Conservation (phyloP, 2,113 vertebrate genomes). For the Hirundichthys speculiger region DNA sequence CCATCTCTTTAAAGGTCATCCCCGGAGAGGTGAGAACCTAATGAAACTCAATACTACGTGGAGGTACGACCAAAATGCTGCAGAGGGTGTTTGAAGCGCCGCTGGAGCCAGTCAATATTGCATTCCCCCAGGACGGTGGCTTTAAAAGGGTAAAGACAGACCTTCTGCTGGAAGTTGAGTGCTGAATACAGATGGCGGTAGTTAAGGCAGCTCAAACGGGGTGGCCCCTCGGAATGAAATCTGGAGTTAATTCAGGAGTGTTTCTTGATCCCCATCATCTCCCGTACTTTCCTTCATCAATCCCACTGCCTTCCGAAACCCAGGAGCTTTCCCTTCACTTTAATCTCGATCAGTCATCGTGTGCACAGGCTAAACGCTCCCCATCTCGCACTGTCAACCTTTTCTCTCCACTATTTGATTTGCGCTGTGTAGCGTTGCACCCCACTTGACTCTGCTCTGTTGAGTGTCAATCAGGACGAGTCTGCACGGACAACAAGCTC, state of each 20-base stretch:
- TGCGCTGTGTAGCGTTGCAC: slow-evolving; percentile 44
- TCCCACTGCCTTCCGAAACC: slow-evolving; percentile 24
- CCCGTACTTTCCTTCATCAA: slow-evolving; percentile 30
- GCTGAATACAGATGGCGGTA: slow-evolving; percentile 56
- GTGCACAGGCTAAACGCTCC: slow-evolving; percentile 50
- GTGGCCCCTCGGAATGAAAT: slow-evolving; percentile 27
- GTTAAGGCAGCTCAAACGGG: background rate
- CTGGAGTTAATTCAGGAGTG: slow-evolving; percentile 33
- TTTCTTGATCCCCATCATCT: slow-evolving; percentile 36
- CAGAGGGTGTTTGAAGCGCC: slow-evolving; percentile 39
- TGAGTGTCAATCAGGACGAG: slow-evolving; percentile 52
- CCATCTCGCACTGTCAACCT: slow-evolving; percentile 52
- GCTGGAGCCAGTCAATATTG: slow-evolving; percentile 55
- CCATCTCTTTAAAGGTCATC: slow-evolving; percentile 51
- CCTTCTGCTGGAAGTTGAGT: slow-evolving; percentile 18
- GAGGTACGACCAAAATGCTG: slow-evolving; percentile 29
- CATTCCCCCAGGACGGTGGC: slow-evolving; percentile 40
- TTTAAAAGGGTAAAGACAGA: slow-evolving; percentile 60
- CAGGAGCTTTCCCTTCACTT: slow-evolving; percentile 34
- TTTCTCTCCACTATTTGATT: slow-evolving; percentile 63
- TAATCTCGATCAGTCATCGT: slow-evolving; percentile 62
- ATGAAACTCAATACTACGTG: slow-evolving; percentile 43
- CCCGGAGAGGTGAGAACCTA: slow-evolving; percentile 37
- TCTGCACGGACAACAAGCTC: slow-evolving; percentile 5
- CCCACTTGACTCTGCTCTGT: slow-evolving; percentile 61